These are phyloP conservation scores for Barnardius zonarius DNA, from an alignment of 2,113 vertebrate genomes.

Conservation along the genomic window DNA sequence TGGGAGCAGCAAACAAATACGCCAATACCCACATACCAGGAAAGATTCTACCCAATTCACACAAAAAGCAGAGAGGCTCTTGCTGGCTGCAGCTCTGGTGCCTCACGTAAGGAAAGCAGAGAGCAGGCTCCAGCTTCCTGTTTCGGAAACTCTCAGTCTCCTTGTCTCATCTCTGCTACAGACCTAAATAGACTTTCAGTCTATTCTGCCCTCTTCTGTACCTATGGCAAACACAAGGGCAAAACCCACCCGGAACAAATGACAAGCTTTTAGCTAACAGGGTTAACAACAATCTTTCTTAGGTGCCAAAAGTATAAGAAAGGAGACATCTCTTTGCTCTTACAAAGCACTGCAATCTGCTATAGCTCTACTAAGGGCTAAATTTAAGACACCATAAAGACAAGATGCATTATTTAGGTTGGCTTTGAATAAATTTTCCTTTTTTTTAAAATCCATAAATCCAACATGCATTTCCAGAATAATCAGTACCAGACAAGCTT, in stretches of 20 bases:
- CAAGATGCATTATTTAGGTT: not conserved
- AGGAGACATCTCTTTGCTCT: not conserved
- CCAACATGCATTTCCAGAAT: not conserved
- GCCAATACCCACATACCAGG: not conserved
- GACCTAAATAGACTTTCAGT: not conserved
- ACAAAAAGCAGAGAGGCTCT: not conserved
- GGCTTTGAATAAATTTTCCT: not conserved
- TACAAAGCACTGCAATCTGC: not conserved
- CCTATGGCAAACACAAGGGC: not conserved
- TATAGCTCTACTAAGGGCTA: not conserved
- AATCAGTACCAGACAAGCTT: not conserved
- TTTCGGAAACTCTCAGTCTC: not conserved
- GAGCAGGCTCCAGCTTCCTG: not conserved
- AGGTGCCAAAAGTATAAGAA: not conserved
- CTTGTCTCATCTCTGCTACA: not conserved
- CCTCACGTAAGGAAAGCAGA: fast-evolving
- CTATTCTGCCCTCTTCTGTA: not conserved
- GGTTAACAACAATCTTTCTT: not conserved
- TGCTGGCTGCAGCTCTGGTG: not conserved
- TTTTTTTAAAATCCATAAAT: not conserved
- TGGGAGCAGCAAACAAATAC: not conserved
- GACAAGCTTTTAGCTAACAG: not conserved
- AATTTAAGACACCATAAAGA: not conserved
- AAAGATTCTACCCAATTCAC: not conserved
- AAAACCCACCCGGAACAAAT: not conserved